Conservation (phyloP, 1,140 invertebrate genomes). For the Pseudoatta argentina region DNA sequence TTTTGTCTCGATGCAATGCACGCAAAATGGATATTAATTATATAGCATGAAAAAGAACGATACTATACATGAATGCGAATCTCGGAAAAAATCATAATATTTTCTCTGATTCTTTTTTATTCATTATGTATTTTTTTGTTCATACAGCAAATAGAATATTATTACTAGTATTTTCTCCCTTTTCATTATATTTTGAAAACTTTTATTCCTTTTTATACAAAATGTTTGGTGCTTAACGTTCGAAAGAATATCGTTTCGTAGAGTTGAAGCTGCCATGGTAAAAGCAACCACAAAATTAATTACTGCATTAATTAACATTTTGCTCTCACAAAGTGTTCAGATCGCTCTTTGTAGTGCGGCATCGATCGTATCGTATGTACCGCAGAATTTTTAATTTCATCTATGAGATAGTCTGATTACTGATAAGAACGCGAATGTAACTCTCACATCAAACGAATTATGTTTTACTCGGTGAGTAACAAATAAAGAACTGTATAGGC, state of each 20-base stretch:
- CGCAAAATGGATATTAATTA: constrained; percentile 6
- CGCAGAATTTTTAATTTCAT: constrained; percentile 56
- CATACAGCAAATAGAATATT: not conserved
- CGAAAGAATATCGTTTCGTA: constrained; percentile 37
- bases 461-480: constrained; percentile 10
- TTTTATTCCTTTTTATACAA: not conserved
- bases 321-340: constrained; percentile 47
- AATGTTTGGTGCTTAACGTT: constrained; percentile 38
- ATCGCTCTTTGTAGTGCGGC: constrained; percentile 52
- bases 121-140: not conserved
- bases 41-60: not conserved
- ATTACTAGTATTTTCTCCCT: not conserved
- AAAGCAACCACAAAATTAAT: constrained; percentile 61
- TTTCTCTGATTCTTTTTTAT: not conserved
- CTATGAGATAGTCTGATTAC: constrained; percentile 12
- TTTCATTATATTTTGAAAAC: not conserved
- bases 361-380: constrained; percentile 31
- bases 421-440: constrained; percentile 48
- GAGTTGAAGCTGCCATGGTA: not conserved
- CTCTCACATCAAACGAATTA: constrained; percentile 6
- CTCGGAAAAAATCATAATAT: not conserved
- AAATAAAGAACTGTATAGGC: constrained; percentile 1
- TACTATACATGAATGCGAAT: not conserved
- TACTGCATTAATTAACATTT: constrained; percentile 63
- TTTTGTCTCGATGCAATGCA: not conserved